A percentile compares a stretch with the other conserved stretches of the same genome.
Evolutionary conservation across 1,140 invertebrate genomes (phyloP).

Genomic region (Drosophila gunungcola): DNA sequence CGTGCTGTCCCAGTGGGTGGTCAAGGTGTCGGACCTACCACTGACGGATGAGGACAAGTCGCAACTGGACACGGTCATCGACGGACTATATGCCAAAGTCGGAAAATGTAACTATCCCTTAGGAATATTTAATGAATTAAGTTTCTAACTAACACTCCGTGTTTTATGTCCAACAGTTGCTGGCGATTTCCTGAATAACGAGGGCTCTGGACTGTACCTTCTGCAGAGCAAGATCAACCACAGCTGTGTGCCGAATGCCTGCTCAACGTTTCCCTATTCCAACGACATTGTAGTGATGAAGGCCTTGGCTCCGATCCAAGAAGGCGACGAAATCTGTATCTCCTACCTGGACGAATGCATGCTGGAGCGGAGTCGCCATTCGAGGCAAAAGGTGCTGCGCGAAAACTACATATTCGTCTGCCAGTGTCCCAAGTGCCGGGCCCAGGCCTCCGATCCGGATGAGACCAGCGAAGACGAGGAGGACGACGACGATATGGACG

Average conservation of each 20-base stretch:
- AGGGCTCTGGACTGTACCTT: slow-evolving; percentile 95
- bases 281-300: slow-evolving; percentile 92
- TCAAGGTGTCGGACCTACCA: slow-evolving; percentile 89
- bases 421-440: slow-evolving; percentile 91
- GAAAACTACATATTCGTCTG: slow-evolving; percentile 91
- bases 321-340: slow-evolving; percentile 95
- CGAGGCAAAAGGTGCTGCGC: slow-evolving; percentile 91
- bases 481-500: slow-evolving; percentile 84
- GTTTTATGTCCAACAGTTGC: slow-evolving; percentile 87
- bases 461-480: slow-evolving; percentile 91
- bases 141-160: no score
- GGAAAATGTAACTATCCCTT: slow-evolving; percentile 89
- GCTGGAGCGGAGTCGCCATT: slow-evolving; percentile 92
- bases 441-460: slow-evolving; percentile 91
- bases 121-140: no score
- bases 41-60: slow-evolving; percentile 89
- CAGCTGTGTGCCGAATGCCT: slow-evolving; percentile 95
- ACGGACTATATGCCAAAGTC: slow-evolving; percentile 93
- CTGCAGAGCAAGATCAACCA: slow-evolving; percentile 96
- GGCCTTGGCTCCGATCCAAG: slow-evolving; percentile 90
- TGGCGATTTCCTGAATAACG: slow-evolving; percentile 95
- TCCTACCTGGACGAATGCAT: slow-evolving; percentile 96
- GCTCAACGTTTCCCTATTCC: slow-evolving; percentile 93
- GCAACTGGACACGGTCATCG: slow-evolving; percentile 91
- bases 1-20: slow-evolving; percentile 93